Evolutionary conservation across 1,140 invertebrate genomes (phyloP), one percentile per base, ranked within the genome.

Genomic region (Scaptomyza graminum): DNA sequence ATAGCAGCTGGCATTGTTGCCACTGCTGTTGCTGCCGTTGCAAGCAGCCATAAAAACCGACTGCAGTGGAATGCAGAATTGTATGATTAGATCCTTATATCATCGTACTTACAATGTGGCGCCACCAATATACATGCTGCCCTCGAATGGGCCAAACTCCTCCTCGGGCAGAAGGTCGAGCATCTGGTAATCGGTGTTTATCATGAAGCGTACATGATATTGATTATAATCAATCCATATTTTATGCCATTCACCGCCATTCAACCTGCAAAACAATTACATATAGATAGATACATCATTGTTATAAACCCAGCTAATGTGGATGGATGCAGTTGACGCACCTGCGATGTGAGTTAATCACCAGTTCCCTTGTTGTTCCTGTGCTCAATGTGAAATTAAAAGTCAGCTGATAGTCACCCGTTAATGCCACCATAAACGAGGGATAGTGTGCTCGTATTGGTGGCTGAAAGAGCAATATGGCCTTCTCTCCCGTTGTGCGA

Each of bases 231-330:
- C 96, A 69, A 97, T 97, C 96, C 96, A 97, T 72, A 98, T 96
- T 92, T 98, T 97, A 89, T 99, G 97, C 97, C 97, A 99, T 88
- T 98, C 97, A 0, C 97, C 97, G 52, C 95, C 95, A 88, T 97
- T 98, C 4, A 99, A 93, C 90, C 95, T 72, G 63, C 37, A 54
- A 43, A 46, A 22, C 55, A 57, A 57, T 44, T 28, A 54, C 22
- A 31, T n/a, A 13, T 8, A 54, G 0, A 57, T 57, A 56, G 7
- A 44, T 44, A 12, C 44, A 44, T 57, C 7, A 41, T 55, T 41
- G 16, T 3, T 7, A 31, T 13, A 3, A 22, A 22, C 4, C 37
- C 37, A n/a, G 46, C 15, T 47, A 47, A 47, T 47, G 22, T 22
- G 4, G 44, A 22, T 25, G 11, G 25, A 0, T 3, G 6, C 44